Evolutionary conservation across 2,888 invertebrate species (phyloP), one percentile per base, ranked within the genome.

Genomic region (Galerucella nymphaeae): DNA sequence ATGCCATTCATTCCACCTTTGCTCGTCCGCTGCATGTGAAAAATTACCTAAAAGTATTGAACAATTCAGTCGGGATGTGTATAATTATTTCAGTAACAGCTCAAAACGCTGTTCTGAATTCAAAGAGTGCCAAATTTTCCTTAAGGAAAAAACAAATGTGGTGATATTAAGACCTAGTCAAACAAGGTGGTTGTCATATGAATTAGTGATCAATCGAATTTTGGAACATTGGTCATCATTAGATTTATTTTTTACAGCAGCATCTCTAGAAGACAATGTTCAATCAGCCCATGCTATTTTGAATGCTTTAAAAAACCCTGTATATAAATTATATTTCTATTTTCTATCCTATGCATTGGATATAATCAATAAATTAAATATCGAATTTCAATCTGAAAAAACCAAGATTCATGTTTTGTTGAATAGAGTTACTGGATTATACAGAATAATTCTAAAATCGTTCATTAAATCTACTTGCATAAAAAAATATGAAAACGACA

Each of bases 361-460:
- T 50, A 72, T 76, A 42, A 67, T 74, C 18, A 76, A 74, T 53
- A 68, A 66, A 62, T 63, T 76, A n/a, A 75, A 74, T 73, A 48
- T 70, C 38, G 71, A 76, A 75, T 76, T 75, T 73, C 73, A 75
- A 61, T 66, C 67, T 48, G 72, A 71, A 72, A 64, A 64, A 59
- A 61, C 50, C 41, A 70, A 72, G 62, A 70, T 76, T 20, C 73
- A 73, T 70, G 42, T 42, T 42, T 42, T 42, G 42, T 42, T 42
- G 42, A 42, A 23, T 23, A 23, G 23, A 23, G 14, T 48, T 13
- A 48, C 48, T 48, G 48, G 48, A 48, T 42, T 42, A 11, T 42
- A 42, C 42, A 42, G 42, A 67, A 63, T 69, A 23, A 64, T 75
- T 38, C 41, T 73, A 20, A 66, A 30, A 58, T 69, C 70, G 42